Conservation (phyloP, 2,113 vertebrate species). For the Nycticryphes semicollaris region DNA sequence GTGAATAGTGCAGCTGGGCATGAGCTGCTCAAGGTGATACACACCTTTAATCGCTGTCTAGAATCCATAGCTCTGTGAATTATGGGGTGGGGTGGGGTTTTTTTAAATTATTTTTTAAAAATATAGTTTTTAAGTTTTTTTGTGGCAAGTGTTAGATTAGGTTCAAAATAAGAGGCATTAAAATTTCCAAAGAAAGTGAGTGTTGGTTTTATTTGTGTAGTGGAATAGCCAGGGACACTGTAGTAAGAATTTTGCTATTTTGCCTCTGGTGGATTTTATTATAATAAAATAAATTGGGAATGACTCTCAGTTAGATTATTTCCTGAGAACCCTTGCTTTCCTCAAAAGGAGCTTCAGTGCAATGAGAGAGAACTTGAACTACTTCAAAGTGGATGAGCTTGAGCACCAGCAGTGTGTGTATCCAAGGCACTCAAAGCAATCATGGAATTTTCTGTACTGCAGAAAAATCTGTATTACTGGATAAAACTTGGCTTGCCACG, state of each 20-base stretch:
- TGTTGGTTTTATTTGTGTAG: background rate
- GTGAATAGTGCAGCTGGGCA: background rate
- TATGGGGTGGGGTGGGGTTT: background rate
- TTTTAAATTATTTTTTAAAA: background rate
- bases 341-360: background rate
- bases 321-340: background rate
- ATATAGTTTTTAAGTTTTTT: background rate
- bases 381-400: background rate
- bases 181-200: background rate
- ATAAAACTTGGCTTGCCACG: background rate
- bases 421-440: background rate
- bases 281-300: conserved; percentile 13
- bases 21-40: background rate
- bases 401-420: background rate
- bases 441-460: background rate
- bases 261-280: background rate
- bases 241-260: background rate
- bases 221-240: background rate
- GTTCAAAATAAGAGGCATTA: background rate
- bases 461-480: too few relatives aligned
- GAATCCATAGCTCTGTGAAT: background rate
- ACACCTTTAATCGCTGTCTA: background rate
- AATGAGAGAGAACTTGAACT: background rate
- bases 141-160: background rate
- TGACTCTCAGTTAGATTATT: conserved; percentile 17